Percentiles rank a stretch among this genome's conserved stretches.
These are phyloP conservation scores for Dipodomys ordii DNA, from an alignment of 2,113 vertebrate genomes.

Conservation along the genomic window DNA sequence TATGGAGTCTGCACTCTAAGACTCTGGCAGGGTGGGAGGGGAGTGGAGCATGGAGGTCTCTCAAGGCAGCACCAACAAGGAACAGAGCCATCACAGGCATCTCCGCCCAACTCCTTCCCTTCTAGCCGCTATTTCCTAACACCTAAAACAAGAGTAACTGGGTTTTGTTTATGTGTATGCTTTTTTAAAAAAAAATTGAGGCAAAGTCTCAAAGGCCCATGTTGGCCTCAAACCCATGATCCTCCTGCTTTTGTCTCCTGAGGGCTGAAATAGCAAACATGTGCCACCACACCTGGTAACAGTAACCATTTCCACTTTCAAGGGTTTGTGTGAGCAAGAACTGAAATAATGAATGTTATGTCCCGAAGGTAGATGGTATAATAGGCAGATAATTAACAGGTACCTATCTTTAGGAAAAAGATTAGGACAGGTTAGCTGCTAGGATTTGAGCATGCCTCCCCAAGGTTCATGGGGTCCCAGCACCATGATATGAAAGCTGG, in stretches of 20 bases:
- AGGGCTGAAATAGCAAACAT: background rate
- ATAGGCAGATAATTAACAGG: background rate
- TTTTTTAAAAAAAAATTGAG: too few relatives aligned
- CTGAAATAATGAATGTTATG: conserved; percentile 33
- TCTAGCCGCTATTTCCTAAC: background rate
- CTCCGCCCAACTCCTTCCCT: background rate
- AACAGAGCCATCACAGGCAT: rapidly evolving
- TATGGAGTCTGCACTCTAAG: background rate
- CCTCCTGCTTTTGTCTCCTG: background rate
- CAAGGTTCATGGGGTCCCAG: background rate
- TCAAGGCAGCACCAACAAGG: background rate
- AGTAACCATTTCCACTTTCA: background rate
- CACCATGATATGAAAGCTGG: background rate
- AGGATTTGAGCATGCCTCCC: too few relatives aligned
- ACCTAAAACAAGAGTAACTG: too few relatives aligned
- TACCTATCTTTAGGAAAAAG: background rate
- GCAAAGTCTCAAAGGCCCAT: background rate
- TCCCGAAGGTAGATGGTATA: background rate
- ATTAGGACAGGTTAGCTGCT: background rate
- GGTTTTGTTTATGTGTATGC: too few relatives aligned
- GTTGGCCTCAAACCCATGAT: background rate
- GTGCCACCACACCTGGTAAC: background rate
- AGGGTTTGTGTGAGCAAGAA: conserved; percentile 9
- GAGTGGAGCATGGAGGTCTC: too few relatives aligned
- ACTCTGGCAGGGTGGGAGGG: background rate